Evolutionary conservation across 1,140 invertebrate genomes (phyloP).

Genomic region (Lamellibrachia luymesi): DNA sequence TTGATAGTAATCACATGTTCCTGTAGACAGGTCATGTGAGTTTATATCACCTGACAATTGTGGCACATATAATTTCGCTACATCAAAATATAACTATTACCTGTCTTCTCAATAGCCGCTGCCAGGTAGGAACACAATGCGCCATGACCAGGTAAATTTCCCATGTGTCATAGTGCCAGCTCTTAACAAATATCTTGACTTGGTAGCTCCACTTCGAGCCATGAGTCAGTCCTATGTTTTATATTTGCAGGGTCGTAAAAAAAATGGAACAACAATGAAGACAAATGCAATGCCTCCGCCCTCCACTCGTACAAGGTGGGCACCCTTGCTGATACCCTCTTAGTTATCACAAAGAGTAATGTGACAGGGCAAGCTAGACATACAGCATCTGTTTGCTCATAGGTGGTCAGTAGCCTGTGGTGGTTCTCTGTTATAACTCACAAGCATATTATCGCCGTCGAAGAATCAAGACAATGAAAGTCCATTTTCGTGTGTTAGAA

Average conservation of each 20-base stretch:
- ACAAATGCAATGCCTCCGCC: background rate
- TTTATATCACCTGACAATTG: background rate
- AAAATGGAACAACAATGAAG: background rate
- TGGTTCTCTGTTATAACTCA: no score
- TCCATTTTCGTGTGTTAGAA: no score
- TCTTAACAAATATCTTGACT: background rate
- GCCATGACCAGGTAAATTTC: background rate
- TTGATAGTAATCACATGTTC: no score
- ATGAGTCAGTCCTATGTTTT: background rate
- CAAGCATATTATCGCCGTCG: no score
- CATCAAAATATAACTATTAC: no score
- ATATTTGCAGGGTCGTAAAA: background rate
- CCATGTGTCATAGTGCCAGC: background rate
- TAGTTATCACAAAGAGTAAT: background rate
- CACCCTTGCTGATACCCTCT: background rate
- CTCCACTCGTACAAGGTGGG: background rate
- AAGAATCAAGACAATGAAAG: no score
- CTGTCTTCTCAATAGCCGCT: no score
- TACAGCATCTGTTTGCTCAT: background rate
- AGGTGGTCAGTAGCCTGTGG: no score
- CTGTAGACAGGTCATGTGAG: no score
- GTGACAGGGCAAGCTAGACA: background rate
- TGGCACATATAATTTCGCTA: background rate
- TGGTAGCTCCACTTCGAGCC: background rate
- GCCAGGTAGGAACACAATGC: no score